phyloP scores from a whole-genome alignment of 2,113 vertebrate species.

The Thalassoma bifasciatum region DNA sequence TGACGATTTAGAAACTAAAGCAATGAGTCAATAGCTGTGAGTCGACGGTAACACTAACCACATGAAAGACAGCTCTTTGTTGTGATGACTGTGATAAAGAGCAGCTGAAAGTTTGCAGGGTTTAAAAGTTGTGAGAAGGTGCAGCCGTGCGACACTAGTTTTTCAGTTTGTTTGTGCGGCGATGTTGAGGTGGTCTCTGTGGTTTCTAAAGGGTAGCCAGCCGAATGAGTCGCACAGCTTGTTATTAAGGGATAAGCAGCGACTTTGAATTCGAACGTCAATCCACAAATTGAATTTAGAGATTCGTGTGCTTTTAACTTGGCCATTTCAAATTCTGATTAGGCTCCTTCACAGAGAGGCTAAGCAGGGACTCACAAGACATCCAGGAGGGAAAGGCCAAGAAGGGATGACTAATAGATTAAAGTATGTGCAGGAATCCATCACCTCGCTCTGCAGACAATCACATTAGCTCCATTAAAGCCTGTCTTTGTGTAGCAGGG shows the following conservation, averaged over 20 bases:
- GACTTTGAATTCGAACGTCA: slow-evolving; percentile 20
- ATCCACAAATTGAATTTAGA: slow-evolving; percentile 33
- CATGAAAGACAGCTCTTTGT: slow-evolving; percentile 4
- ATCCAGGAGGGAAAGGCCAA: slow-evolving; percentile 38
- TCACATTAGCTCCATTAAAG: slow-evolving; percentile 70
- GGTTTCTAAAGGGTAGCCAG: not conserved
- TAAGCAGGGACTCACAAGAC: slow-evolving; percentile 48
- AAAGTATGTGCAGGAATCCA: slow-evolving; percentile 68
- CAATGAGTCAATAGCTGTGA: too few relatives aligned
- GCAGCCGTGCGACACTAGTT: slow-evolving; percentile 14
- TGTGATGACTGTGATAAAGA: slow-evolving; percentile 5
- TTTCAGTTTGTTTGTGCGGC: slow-evolving; percentile 1
- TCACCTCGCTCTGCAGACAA: slow-evolving; percentile 61
- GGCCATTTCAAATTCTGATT: slow-evolving; percentile 57
- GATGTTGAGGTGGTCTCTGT: slow-evolving; percentile 26
- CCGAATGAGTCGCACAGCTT: slow-evolving; percentile 24
- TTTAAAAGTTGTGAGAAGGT: slow-evolving; percentile 48
- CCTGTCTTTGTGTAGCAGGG: slow-evolving; percentile 52
- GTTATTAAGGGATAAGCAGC: not conserved
- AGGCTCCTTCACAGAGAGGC: slow-evolving; percentile 29
- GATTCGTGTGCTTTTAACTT: slow-evolving; percentile 38
- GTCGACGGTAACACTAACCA: not conserved
- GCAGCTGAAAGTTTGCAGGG: not conserved
- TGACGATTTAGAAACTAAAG: too few relatives aligned
- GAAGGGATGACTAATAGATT: slow-evolving; percentile 67